Base-by-base conservation (phyloP, 2,113 vertebrate genomes). In the Chrysemys picta region DNA sequence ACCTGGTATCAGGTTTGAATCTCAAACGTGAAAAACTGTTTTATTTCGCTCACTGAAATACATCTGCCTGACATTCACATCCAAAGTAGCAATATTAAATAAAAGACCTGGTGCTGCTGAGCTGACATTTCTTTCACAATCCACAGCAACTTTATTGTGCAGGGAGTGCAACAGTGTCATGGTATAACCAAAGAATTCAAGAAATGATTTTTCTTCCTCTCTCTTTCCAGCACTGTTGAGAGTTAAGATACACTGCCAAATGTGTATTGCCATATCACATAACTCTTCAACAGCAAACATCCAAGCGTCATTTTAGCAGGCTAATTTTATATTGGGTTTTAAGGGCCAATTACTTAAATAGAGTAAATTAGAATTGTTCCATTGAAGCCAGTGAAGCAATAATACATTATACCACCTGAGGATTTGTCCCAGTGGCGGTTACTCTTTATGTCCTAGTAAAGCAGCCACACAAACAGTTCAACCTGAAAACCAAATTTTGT, bases 221-320 rank as follows among this genome's bases (percentile, higher is more conserved):
- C 35, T 69, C 35, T 76, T 88, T 53, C 89, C 49, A 84, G 49
- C 6, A 45, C 21, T 4, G 16, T 13, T 56, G 1, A 35, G 38
- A 42, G 8, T 47, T 78, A 27, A 47, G 75, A 7, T 31, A 90
- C 72, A 87, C 7, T 38, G 35, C 80, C 49, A 35, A 72, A 52
- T 84, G 93, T 95, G 62, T 76, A 69, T 87, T 62, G 45, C 8
- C 9, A 0, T 24, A 75, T 65, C 19, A 53, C 49, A 8, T 80
- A 82, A 56, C 85, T 89, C 83, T 92, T 81, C 53, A 57, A 7
- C 52, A 38, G 4, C 38, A 80, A 89, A n/a, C 88, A 75, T 42
- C 78, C 88, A 89, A 92, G 62, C 31, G 72, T 38, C 16, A 88
- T 94, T 57, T 59, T 50, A 80, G 19, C 38, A 89, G 47, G 12